Conservation (phyloP, 2,888 invertebrate genomes). For the Acronicta aceris region DNA sequence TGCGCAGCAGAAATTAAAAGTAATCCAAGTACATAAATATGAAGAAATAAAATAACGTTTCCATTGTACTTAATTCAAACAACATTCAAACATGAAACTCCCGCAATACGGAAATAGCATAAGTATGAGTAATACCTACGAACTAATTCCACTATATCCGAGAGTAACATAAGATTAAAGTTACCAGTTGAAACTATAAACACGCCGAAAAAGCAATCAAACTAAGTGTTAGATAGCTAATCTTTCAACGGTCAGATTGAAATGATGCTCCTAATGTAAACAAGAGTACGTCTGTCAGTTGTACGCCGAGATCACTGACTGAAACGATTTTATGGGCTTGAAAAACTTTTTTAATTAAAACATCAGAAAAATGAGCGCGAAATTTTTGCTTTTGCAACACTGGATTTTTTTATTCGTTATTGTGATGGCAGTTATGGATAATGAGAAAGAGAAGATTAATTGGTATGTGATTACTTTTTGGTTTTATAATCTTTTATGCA, state of each 20-base stretch:
- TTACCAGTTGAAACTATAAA: constrained; percentile 45
- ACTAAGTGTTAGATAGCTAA: constrained; percentile 54
- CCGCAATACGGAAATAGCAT: constrained; percentile 22
- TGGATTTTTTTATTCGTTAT: constrained; percentile 21
- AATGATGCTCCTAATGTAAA: constrained; percentile 44
- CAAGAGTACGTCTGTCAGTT: constrained; percentile 46
- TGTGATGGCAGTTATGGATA: constrained; percentile 19
- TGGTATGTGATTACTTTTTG: not conserved
- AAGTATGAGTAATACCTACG: constrained; percentile 34
- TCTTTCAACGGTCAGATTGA: constrained; percentile 56
- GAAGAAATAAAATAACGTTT: not conserved
- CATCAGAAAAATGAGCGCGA: constrained; percentile 28
- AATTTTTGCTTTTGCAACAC: constrained; percentile 22
- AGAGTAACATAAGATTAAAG: constrained; percentile 52
- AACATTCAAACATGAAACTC: constrained; percentile 38
- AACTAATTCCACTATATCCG: constrained; percentile 30
- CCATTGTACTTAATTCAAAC: constrained; percentile 39
- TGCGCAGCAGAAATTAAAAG: no score
- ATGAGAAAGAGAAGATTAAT: constrained; percentile 1
- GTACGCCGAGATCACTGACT: constrained; percentile 24
- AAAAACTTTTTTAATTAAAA: constrained; percentile 48
- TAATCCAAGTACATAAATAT: no score
- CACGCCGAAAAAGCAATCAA: constrained; percentile 52
- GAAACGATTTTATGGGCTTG: constrained; percentile 27
- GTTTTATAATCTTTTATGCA: not conserved